phyloP scores from a whole-genome alignment of 2,113 vertebrate genomes.

The Neolamprologus caudopunctatus region DNA sequence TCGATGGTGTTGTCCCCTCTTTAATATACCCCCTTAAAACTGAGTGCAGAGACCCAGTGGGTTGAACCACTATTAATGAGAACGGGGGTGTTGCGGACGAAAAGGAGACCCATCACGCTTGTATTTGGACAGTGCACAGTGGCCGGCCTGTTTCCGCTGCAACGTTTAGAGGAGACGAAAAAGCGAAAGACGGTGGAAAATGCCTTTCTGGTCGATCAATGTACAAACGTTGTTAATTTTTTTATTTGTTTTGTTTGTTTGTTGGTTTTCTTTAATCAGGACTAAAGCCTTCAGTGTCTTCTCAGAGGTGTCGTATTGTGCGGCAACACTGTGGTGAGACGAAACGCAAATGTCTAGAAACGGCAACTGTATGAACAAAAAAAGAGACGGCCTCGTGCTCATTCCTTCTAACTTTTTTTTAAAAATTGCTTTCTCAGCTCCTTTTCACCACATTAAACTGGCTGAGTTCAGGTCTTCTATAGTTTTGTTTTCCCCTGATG shows the following conservation, averaged over 20 bases:
- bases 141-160: constrained; percentile 37
- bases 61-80: constrained; percentile 21
- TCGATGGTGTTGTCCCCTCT: constrained; percentile 30
- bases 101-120: constrained; percentile 28
- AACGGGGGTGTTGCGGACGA: not conserved
- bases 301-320: constrained; percentile 18
- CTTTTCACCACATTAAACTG: not conserved
- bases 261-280: constrained; percentile 44
- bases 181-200: constrained; percentile 7
- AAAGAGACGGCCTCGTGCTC: not conserved
- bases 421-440: not conserved
- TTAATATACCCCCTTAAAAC: not conserved
- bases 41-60: not conserved
- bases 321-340: not conserved
- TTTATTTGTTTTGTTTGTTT: constrained; percentile 35
- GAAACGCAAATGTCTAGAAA: not conserved
- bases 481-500: not conserved
- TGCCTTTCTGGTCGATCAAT: constrained; percentile 63
- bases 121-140: constrained; percentile 33
- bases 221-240: constrained; percentile 58
- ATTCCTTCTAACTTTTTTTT: not conserved
- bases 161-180: constrained; percentile 12
- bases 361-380: not conserved
- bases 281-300: constrained; percentile 69
- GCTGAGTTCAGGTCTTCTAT: not conserved